phyloP scores from a whole-genome alignment of 2,113 vertebrate genomes.

The Hippocampus barbouri region DNA sequence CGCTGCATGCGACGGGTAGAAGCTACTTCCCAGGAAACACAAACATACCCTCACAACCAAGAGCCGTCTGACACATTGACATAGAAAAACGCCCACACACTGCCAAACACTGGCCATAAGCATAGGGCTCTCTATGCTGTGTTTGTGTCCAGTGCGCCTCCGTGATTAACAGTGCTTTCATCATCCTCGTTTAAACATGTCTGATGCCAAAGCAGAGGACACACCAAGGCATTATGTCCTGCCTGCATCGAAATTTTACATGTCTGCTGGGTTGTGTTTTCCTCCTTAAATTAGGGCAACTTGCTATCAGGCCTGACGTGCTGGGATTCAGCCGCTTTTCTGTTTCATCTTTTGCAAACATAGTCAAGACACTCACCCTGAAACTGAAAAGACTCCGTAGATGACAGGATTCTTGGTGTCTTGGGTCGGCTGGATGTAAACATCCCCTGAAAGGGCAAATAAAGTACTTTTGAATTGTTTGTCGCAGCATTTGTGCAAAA shows the following conservation, averaged over 20 bases:
- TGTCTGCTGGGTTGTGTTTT: constrained; percentile 47
- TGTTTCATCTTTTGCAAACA: constrained; percentile 9
- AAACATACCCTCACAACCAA: constrained; percentile 39
- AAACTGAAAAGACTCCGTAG: constrained; percentile 93
- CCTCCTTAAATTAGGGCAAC: not conserved
- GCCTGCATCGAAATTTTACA: not conserved
- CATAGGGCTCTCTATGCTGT: constrained; percentile 28
- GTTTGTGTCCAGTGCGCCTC: constrained; percentile 9
- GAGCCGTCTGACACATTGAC: constrained; percentile 65
- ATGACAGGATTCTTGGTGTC: constrained; percentile 96
- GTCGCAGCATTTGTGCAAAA: not conserved
- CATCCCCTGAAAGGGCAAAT: constrained; percentile 79
- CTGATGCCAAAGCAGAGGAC: not conserved
- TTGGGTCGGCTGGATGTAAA: constrained; percentile 96
- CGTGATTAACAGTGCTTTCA: not conserved
- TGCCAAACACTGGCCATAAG: constrained; percentile 39
- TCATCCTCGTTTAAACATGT: not conserved
- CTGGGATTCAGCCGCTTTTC: not conserved
- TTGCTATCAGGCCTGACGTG: not conserved
- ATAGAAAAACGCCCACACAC: constrained; percentile 60
- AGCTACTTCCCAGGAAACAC: constrained; percentile 39
- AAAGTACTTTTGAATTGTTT: constrained; percentile 28
- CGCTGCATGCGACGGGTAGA: constrained; percentile 19
- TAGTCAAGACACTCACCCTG: constrained; percentile 78
- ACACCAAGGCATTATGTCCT: not conserved